A percentile compares a stretch with the other conserved stretches of the same genome.
Evolutionary conservation across 1,140 invertebrate genomes (phyloP).

Genomic region (Xylocopa sonorina): DNA sequence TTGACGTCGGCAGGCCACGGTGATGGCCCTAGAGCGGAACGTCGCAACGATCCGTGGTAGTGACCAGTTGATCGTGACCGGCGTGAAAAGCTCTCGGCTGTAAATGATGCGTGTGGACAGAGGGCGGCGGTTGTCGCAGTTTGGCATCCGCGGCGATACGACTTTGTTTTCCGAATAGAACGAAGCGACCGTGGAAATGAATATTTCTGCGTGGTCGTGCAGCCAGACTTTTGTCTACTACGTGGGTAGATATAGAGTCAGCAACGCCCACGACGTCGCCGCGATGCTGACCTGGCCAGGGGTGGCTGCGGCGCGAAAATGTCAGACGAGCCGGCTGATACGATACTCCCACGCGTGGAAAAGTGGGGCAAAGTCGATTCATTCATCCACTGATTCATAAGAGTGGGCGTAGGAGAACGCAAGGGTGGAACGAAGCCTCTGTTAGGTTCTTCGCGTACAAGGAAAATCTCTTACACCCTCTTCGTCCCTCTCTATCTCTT

Average conservation of each 20-base stretch:
- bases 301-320: constrained; percentile 66
- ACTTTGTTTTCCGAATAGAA: constrained; percentile 64
- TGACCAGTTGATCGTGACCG: constrained; percentile 42
- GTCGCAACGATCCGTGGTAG: constrained; percentile 6
- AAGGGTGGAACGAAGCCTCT: constrained; percentile 46
- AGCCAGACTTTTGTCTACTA: constrained; percentile 66
- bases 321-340: constrained; percentile 66
- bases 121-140: constrained; percentile 6
- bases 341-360: constrained; percentile 69
- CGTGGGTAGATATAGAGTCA: constrained; percentile 69
- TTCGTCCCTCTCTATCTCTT: no score
- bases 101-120: neutral
- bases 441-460: constrained; percentile 16
- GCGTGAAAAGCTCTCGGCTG: neutral
- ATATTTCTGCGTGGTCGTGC: constrained; percentile 73
- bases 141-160: constrained; percentile 36
- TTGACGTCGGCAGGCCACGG: no score
- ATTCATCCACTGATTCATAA: constrained; percentile 77
- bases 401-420: constrained; percentile 53
- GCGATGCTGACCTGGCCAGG: constrained; percentile 54
- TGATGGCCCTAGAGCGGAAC: constrained; percentile 10
- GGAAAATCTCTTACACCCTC: no score
- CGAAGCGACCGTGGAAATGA: constrained; percentile 60
- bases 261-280: constrained; percentile 73
- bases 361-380: constrained; percentile 77